A percentile compares a stretch with the other conserved stretches of the same genome.
Evolutionary conservation across 2,888 invertebrate species (phyloP).

Genomic region (Drosophila anomelani): DNA sequence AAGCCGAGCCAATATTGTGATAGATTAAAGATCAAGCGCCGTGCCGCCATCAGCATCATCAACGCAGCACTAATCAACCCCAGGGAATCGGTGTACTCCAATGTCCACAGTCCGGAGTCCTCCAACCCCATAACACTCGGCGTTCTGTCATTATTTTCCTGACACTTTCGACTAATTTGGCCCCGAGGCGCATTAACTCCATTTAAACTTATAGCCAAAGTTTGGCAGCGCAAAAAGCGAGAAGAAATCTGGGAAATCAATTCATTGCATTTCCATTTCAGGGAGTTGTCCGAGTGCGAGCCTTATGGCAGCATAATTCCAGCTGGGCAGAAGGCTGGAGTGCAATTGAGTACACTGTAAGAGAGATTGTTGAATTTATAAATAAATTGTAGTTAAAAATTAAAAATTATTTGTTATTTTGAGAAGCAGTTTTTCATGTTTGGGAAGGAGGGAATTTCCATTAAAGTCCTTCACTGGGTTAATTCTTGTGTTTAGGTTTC

Average conservation of each 20-base stretch:
- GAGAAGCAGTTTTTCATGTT: neutral
- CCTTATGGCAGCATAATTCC: conserved; percentile 67
- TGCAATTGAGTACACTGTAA: conserved; percentile 25
- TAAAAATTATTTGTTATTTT: neutral
- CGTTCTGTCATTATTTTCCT: conserved; percentile 49
- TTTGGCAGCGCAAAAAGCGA: conserved; percentile 26
- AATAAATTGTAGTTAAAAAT: neutral
- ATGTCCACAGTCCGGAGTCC: neutral
- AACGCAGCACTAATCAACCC: conserved; percentile 28
- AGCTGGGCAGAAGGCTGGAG: conserved; percentile 8
- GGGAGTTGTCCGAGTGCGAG: conserved; percentile 25
- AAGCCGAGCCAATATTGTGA: conserved; percentile 47
- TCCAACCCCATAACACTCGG: conserved; percentile 28
- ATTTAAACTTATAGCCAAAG: conserved; percentile 51
- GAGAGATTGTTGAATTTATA: neutral
- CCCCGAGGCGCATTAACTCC: conserved; percentile 51
- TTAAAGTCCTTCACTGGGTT: neutral
- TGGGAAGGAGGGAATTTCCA: neutral
- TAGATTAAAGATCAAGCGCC: conserved; percentile 34
- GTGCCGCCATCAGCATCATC: conserved; percentile 22
- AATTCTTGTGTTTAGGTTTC: neutral
- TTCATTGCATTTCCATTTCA: conserved; percentile 53
- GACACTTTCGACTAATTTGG: conserved; percentile 45
- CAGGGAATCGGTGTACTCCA: neutral
- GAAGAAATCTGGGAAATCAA: conserved; percentile 44